phyloP scores from a whole-genome alignment of 2,888 invertebrate species.

The Nezara viridula region DNA sequence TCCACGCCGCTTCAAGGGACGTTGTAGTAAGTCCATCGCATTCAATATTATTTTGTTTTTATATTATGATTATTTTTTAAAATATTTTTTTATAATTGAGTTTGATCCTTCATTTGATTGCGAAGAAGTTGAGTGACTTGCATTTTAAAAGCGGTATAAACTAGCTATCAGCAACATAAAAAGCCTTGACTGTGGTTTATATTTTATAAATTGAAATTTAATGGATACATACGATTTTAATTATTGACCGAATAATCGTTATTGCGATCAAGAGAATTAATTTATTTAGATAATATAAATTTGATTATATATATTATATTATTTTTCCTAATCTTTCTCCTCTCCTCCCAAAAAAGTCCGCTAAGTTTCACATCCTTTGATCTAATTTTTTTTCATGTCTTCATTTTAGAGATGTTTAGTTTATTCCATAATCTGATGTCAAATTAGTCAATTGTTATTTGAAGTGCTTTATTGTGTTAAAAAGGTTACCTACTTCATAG shows the following conservation, averaged over 20 bases:
- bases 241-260: not conserved
- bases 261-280: not conserved
- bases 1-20: constrained; percentile 49
- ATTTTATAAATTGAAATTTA: not conserved
- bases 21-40: constrained; percentile 46
- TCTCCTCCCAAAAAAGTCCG: not conserved
- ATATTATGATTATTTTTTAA: not conserved
- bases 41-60: not conserved
- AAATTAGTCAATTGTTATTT: not conserved
- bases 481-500: not conserved
- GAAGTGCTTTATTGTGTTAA: not conserved
- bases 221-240: not conserved
- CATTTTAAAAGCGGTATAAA: not conserved
- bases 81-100: not conserved
- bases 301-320: not conserved
- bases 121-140: not conserved
- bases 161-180: not conserved
- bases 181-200: not conserved
- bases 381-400: not conserved
- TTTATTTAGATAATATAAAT: not conserved
- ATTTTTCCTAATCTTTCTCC: not conserved
- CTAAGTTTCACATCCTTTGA: not conserved
- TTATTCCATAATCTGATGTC: not conserved
- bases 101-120: not conserved
- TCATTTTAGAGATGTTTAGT: no score